Conservation (phyloP, 2,888 invertebrate genomes). For the Venusia cambrica region DNA sequence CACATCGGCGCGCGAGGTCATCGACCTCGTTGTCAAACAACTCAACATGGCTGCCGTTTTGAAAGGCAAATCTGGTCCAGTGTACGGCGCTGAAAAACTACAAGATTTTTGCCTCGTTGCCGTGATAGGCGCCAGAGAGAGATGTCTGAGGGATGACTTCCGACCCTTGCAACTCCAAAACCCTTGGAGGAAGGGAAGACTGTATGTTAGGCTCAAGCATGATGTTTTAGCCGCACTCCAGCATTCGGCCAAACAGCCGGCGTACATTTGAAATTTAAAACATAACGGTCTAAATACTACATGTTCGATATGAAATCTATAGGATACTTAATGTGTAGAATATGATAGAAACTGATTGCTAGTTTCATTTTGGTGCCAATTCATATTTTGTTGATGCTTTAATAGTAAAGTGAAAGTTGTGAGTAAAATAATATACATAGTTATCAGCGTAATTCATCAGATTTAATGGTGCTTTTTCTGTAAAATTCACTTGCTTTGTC, state of each 20-base stretch:
- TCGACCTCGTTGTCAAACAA: constrained; percentile 97
- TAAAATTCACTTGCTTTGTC: constrained; percentile 30
- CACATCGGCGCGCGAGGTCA: constrained; percentile 96
- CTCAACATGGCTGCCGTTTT: constrained; percentile 95
- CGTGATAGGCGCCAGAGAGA: constrained; percentile 96
- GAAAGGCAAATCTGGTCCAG: constrained; percentile 91
- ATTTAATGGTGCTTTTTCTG: constrained; percentile 70
- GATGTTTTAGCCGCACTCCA: constrained; percentile 93
- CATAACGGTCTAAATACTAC: constrained; percentile 8
- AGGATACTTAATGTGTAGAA: too few relatives aligned
- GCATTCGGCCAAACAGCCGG: constrained; percentile 91
- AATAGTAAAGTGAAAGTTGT: constrained; percentile 70
- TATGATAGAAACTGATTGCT: constrained; percentile 36
- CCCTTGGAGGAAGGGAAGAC: constrained; percentile 96
- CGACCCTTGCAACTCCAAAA: constrained; percentile 95
- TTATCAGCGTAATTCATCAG: constrained; percentile 49
- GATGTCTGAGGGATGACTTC: constrained; percentile 96
- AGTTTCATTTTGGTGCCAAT: constrained; percentile 70
- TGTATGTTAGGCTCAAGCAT: constrained; percentile 95
- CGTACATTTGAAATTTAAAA: constrained; percentile 73
- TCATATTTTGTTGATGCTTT: constrained; percentile 69
- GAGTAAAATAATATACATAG: constrained; percentile 52
- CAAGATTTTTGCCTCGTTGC: constrained; percentile 96
- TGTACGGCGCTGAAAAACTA: constrained; percentile 90
- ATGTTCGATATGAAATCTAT: too few relatives aligned